phyloP scores from a whole-genome alignment of 2,113 vertebrate genomes.

The Eptesicus fuscus region DNA sequence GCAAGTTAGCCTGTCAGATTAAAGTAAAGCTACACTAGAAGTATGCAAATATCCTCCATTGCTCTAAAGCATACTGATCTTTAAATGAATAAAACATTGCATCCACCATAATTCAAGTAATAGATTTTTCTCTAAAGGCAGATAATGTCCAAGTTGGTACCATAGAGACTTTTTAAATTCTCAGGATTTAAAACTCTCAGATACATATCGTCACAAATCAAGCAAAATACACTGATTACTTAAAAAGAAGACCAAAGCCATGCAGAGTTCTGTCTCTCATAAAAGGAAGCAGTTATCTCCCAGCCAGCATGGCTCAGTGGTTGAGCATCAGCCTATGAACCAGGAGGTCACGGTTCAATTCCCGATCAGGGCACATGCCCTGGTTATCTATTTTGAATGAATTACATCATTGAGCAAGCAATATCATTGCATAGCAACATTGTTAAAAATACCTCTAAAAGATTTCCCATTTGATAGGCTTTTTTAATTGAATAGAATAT shows the following conservation, averaged over 20 bases:
- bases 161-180: background rate
- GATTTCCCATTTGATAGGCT: background rate
- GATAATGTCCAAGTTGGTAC: background rate
- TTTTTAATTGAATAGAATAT: background rate
- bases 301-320: too few relatives aligned
- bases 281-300: background rate
- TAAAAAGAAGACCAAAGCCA: background rate
- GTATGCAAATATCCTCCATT: background rate
- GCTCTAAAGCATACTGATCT: background rate
- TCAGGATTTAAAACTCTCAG: background rate
- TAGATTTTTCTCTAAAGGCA: background rate
- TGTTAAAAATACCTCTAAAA: slow-evolving; percentile 5
- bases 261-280: background rate
- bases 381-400: background rate
- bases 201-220: background rate
- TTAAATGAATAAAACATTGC: background rate
- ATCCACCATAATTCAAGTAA: background rate
- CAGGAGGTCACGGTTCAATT: too few relatives aligned
- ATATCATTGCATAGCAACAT: background rate
- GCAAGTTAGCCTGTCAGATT: background rate
- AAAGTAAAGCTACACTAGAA: background rate
- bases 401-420: background rate
- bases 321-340: too few relatives aligned
- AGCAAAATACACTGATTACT: background rate
- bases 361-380: too few relatives aligned